Base-by-base conservation (phyloP, 2,888 invertebrate genomes). In the Hipparchia sbordonii region DNA sequence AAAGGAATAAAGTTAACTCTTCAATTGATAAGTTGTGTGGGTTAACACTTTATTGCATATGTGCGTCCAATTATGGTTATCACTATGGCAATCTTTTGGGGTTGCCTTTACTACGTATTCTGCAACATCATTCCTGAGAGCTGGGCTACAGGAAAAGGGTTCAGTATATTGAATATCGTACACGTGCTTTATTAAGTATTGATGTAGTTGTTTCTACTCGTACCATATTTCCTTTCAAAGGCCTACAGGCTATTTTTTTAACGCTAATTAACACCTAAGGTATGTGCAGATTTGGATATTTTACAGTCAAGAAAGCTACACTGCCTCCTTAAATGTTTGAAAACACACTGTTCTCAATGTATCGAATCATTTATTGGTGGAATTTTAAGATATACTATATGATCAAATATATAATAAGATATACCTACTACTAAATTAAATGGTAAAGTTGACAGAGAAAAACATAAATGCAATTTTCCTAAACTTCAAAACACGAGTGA, bases 1-100 rank as follows among this genome's bases (percentile, higher is more conserved):
- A n/a, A n/a, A n/a, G n/a, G n/a, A n/a, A n/a, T n/a, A n/a, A n/a
- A n/a, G n/a, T n/a, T n/a, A n/a, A n/a, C n/a, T n/a, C n/a, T n/a
- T n/a, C n/a, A n/a, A n/a, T n/a, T n/a, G n/a, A n/a, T n/a, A n/a
- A n/a, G n/a, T n/a, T n/a, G n/a, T n/a, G n/a, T n/a, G n/a, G n/a
- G n/a, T n/a, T n/a, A n/a, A n/a, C n/a, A n/a, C n/a, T n/a, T n/a
- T n/a, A n/a, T n/a, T n/a, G n/a, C n/a, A n/a, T n/a, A n/a, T n/a
- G n/a, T n/a, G n/a, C n/a, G n/a, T n/a, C n/a, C n/a, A n/a, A 23
- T 23, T 23, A 45, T 70, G 70, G 54, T 72, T 52, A 67, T 23
- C 67, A 68, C 63, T 54, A 48, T 56, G 67, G 46, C 57, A 70
- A 51, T 54, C 39, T 61, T 52, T 4, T 39, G 10, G 10, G 60